A percentile compares a stretch with the other conserved stretches of the same genome.
Conservation (phyloP, 2,888 invertebrate genomes). For the Cosmorhoe ocellata region DNA sequence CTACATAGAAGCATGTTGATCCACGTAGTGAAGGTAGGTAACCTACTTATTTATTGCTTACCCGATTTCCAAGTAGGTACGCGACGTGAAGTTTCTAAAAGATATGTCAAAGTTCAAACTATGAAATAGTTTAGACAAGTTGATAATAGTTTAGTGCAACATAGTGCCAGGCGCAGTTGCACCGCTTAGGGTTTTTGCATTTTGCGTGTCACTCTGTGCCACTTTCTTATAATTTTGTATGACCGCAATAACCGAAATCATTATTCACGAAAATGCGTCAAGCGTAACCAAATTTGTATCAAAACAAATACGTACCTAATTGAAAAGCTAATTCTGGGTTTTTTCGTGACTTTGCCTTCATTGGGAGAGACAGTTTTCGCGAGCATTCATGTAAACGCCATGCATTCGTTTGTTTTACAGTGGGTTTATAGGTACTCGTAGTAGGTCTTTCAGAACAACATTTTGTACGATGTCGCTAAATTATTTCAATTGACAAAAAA, state of each 20-base stretch:
- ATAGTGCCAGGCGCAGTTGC: slow-evolving; percentile 33
- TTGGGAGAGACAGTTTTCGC: slow-evolving; percentile 16
- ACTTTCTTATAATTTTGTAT: slow-evolving; percentile 15
- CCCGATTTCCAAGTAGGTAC: too few species aligned
- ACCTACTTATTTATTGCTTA: too few species aligned
- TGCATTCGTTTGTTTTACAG: slow-evolving; percentile 14
- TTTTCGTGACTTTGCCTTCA: slow-evolving; percentile 18
- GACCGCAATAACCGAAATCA: slow-evolving; percentile 25
- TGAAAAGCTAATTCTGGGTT: slow-evolving; percentile 26
- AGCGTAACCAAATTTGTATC: slow-evolving; percentile 29
- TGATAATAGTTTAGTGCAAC: slow-evolving; percentile 26
- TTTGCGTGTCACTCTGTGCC: slow-evolving; percentile 27
- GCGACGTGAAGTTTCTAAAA: background rate
- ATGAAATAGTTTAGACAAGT: slow-evolving; percentile 14
- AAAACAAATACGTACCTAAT: slow-evolving; percentile 31
- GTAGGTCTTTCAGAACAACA: background rate
- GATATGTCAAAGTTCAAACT: slow-evolving; percentile 9
- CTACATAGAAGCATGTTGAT: too few species aligned
- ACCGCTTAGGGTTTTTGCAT: slow-evolving; percentile 21
- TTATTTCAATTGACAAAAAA: background rate
- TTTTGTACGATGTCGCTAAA: background rate
- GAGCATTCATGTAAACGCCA: slow-evolving; percentile 19
- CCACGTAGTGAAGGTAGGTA: too few species aligned
- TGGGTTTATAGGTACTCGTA: background rate
- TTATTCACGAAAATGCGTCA: slow-evolving; percentile 21